Base-by-base conservation (phyloP, 1,140 invertebrate genomes). In the Drosophila kepulauana region DNA sequence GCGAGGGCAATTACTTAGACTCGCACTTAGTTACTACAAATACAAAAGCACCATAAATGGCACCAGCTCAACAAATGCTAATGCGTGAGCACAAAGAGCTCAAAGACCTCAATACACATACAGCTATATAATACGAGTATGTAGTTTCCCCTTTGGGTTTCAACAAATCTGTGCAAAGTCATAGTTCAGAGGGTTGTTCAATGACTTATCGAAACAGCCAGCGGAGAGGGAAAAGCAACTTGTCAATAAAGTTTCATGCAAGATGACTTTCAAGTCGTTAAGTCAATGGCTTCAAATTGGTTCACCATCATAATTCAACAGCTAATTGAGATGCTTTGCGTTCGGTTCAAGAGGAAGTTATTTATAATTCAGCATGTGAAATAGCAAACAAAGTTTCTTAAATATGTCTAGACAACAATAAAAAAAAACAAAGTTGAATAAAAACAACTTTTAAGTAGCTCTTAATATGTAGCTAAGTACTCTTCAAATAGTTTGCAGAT, bases 1-100 rank as follows among this genome's bases (percentile, higher is more conserved):
- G 56, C 8, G 20, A 68, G 56, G 65, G 51, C 73, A 75, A 69
- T 69, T 71, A 63, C 67, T 59, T 61, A 41, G 28, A 38, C 49
- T 52, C 51, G 20, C 45, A 62, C 38, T 45, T 43, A 68, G n/a
- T 73, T 73, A 49, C 54, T 35, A 41, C 8, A 41, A n/a, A n/a
- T 43, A 43, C 4, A 13, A 43, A 15, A 52, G 46, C 35, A 25
- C 52, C 54, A 66, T 58, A 58, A 72, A 72, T 64, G 25, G 35
- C 49, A 45, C 25, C 48, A 46, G 38, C 58, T 16, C 10, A 46
- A 43, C 48, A 70, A 70, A 63, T 70, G 63, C 35, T 54, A 63
- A 64, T 70, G 49, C 13, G 11, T 33, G 35, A 35, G 48, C 30
- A 56, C 51, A 54, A 46, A 45, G 15, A 5, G 65, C 33, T 56